Evolutionary conservation across 2,797 vertebrate genomes (phyloP).

Genomic region (Oophaga sylvatica): DNA sequence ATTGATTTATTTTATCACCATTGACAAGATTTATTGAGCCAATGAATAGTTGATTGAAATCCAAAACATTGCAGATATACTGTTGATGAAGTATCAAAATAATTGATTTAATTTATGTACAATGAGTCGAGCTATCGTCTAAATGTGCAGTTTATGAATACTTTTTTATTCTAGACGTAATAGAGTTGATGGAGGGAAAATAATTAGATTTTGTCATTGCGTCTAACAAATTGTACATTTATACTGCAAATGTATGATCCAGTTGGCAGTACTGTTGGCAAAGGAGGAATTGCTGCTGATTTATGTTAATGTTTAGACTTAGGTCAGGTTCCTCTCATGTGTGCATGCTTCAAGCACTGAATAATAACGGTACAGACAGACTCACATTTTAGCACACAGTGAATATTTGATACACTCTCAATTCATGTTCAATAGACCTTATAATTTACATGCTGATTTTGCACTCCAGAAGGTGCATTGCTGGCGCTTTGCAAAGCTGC

Average conservation of each 20-base stretch:
- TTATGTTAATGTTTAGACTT: slow-evolving; percentile 44
- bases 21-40: not conserved
- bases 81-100: not conserved
- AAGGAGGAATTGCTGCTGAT: slow-evolving; percentile 16
- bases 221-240: slow-evolving; percentile 23
- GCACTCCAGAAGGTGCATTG: slow-evolving; percentile 58
- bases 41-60: not conserved
- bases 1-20: too few species aligned
- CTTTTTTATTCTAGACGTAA: not conserved
- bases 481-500: slow-evolving; percentile 55
- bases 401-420: slow-evolving; percentile 55
- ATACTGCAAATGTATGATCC: not conserved
- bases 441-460: slow-evolving; percentile 61
- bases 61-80: not conserved
- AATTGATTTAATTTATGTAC: not conserved
- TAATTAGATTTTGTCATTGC: slow-evolving; percentile 20
- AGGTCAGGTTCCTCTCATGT: slow-evolving; percentile 27
- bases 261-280: slow-evolving; percentile 36
- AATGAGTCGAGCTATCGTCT: not conserved
- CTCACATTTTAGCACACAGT: slow-evolving; percentile 37
- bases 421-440: slow-evolving; percentile 58
- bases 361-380: slow-evolving; percentile 27
- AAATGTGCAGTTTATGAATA: not conserved
- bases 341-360: slow-evolving; percentile 38
- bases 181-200: slow-evolving; percentile 19